A percentile compares a stretch with the other conserved stretches of the same genome.
Evolutionary conservation across 2,113 vertebrate species (phyloP).

Genomic region (Pseudorhombus dupliciocellatus): DNA sequence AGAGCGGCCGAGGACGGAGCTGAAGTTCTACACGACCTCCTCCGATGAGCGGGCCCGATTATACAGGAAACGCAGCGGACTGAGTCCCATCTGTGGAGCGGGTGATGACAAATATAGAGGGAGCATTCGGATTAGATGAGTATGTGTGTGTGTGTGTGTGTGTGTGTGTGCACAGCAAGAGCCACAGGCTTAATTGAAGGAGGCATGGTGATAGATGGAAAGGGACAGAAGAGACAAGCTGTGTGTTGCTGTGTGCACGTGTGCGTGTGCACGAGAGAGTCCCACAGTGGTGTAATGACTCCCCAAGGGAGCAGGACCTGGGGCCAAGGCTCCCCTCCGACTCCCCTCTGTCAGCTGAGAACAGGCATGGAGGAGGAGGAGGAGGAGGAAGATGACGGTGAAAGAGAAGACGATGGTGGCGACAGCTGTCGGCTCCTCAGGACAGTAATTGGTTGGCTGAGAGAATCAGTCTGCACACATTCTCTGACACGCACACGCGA

Average conservation of each 20-base stretch:
- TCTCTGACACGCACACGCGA: constrained; percentile 16
- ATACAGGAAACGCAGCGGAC: constrained; percentile 48
- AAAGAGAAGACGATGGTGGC: constrained; percentile 54
- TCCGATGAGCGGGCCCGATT: constrained; percentile 29
- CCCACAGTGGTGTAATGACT: constrained; percentile 75
- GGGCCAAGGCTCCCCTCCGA: constrained; percentile 63
- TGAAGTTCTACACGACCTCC: constrained; percentile 14
- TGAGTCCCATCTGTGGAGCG: constrained; percentile 55
- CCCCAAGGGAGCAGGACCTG: constrained; percentile 70
- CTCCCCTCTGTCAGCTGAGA: constrained; percentile 53
- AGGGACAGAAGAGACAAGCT: constrained; percentile 56
- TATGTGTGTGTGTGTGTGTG: constrained; percentile 28
- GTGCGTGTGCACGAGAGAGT: constrained; percentile 40
- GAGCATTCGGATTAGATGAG: constrained; percentile 56
- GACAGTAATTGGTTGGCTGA: constrained; percentile 80
- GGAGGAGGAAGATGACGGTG: constrained; percentile 29
- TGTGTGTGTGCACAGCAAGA: constrained; percentile 39
- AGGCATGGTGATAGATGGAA: constrained; percentile 50
- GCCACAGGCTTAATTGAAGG: constrained; percentile 56
- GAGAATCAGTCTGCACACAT: constrained; percentile 47
- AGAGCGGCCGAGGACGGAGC: constrained; percentile 11
- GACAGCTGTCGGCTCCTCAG: constrained; percentile 77
- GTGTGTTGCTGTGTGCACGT: constrained; percentile 30
- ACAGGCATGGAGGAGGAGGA: constrained; percentile 42
- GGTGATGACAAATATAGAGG: constrained; percentile 60